These are phyloP conservation scores for Tylochromis polylepis DNA, from an alignment of 2,113 vertebrate genomes.

Conservation along the genomic window DNA sequence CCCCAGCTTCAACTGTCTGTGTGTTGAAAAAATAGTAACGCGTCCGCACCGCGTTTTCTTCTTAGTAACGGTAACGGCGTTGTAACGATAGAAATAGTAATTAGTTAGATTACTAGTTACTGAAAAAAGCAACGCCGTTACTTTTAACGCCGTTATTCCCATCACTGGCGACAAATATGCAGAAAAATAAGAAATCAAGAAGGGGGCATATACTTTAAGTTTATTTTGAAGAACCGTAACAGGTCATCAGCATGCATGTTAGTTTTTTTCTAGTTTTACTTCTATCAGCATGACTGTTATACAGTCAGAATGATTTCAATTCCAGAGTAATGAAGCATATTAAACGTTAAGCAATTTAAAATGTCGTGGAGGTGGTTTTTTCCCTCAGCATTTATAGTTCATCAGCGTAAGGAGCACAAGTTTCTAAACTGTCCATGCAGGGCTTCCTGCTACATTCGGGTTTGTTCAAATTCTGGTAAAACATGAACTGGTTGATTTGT, in stretches of 20 bases:
- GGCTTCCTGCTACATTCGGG: background rate
- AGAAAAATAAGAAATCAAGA: background rate
- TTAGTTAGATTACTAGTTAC: too few relatives aligned
- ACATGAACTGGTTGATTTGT: background rate
- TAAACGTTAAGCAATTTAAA: background rate
- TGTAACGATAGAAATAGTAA: too few relatives aligned
- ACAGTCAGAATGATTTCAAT: background rate
- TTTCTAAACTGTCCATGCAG: background rate
- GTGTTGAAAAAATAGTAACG: too few relatives aligned
- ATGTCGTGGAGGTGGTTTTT: background rate
- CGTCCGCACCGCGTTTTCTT: too few relatives aligned
- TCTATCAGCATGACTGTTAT: background rate
- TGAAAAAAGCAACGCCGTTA: too few relatives aligned
- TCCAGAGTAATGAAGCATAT: background rate
- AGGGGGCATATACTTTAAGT: background rate
- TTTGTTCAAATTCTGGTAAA: background rate
- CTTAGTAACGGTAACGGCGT: too few relatives aligned
- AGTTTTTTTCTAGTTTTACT: background rate
- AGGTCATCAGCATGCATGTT: background rate
- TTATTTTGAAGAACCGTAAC: background rate
- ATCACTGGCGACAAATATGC: too few relatives aligned
- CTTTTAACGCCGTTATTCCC: too few relatives aligned
- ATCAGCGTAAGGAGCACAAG: background rate
- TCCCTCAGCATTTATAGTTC: background rate
- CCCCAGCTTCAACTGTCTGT: too few relatives aligned